These are phyloP conservation scores for Nemopilema nomurai DNA, from an alignment of 30 jellyfish, hydroid and myxozoan species.

Conservation along the genomic window DNA sequence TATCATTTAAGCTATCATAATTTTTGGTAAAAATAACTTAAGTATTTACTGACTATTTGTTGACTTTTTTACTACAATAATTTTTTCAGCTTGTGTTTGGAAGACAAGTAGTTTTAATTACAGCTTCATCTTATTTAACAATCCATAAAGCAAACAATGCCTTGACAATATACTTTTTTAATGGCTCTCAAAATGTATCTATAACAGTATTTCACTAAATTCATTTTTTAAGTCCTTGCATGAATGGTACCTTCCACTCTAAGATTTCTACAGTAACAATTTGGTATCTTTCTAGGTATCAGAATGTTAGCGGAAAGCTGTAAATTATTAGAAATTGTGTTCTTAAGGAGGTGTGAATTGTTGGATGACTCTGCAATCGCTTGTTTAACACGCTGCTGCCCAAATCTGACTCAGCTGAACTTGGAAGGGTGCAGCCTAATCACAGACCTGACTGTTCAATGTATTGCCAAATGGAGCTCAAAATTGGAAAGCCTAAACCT, in stretches of 20 bases:
- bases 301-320: slow-evolving; percentile 20
- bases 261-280: too few relatives aligned
- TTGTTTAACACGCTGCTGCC: slow-evolving; percentile 23
- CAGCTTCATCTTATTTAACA: too few relatives aligned
- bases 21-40: not conserved
- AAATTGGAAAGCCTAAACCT: slow-evolving; percentile 40
- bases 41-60: not conserved
- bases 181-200: too few relatives aligned
- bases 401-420: slow-evolving; percentile 44
- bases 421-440: slow-evolving; percentile 44
- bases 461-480: slow-evolving; percentile 7
- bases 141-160: too few relatives aligned
- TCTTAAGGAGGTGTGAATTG: slow-evolving; percentile 52
- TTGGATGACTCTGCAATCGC: slow-evolving; percentile 58
- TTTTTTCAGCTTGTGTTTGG: too few relatives aligned
- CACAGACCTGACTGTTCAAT: slow-evolving; percentile 38
- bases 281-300: slow-evolving; percentile 16
- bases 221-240: too few relatives aligned
- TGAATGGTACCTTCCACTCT: too few relatives aligned
- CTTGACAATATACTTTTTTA: too few relatives aligned
- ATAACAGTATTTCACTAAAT: too few relatives aligned
- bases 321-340: slow-evolving; percentile 31
- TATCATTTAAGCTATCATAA: too few relatives aligned
- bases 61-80: too few relatives aligned
- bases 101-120: too few relatives aligned